Conservation (phyloP, 2,888 invertebrate species). For the Lycia hirtaria region DNA sequence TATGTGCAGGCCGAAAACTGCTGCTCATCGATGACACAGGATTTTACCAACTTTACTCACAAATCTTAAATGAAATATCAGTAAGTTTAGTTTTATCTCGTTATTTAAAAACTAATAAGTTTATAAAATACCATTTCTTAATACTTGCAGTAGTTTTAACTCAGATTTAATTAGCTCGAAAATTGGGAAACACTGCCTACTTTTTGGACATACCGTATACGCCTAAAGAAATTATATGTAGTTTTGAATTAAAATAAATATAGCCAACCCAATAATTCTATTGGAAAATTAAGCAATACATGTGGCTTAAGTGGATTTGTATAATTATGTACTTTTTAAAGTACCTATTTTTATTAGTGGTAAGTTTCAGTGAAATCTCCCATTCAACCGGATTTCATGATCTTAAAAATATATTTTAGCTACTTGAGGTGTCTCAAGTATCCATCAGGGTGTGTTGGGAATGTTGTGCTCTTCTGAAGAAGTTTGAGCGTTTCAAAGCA, state of each 20-base stretch:
- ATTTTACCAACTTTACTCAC: conserved; percentile 58
- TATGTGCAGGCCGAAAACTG: conserved; percentile 64
- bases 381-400: too few species aligned
- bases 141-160: neutral
- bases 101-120: neutral
- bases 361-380: too few species aligned
- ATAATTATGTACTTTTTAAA: too few species aligned
- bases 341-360: too few species aligned
- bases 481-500: conserved; percentile 57
- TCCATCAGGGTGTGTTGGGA: conserved; percentile 68
- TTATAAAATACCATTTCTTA: too few species aligned
- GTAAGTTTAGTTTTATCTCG: conserved; percentile 53
- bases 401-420: conserved; percentile 47
- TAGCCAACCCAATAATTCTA: too few species aligned
- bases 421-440: conserved; percentile 46
- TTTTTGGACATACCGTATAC: neutral
- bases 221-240: too few species aligned
- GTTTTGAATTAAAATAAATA: too few species aligned
- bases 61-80: conserved; percentile 73
- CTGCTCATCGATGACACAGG: conserved; percentile 60
- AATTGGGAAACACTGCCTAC: neutral
- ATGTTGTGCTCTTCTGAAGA: conserved; percentile 57
- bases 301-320: too few species aligned
- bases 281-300: too few species aligned
- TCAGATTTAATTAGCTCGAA: neutral